Conservation (phyloP, 30 jellyfish, hydroid and myxozoan species). For the Mastigias papua region DNA sequence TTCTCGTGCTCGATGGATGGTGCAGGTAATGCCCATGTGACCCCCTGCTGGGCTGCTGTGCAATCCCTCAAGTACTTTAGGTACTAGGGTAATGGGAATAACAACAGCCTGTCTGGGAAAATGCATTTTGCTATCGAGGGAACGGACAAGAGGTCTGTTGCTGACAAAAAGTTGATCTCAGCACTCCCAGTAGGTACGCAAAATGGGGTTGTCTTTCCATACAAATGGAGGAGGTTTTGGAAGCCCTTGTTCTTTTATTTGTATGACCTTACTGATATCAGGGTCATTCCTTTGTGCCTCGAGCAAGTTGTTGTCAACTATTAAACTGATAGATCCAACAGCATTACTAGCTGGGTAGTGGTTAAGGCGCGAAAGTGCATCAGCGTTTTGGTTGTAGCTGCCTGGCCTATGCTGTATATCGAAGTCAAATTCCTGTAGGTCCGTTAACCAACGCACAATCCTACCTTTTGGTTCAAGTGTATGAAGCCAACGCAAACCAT, state of each 20-base stretch:
- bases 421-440: slow-evolving; percentile 57
- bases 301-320: not conserved
- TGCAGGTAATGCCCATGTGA: slow-evolving; percentile 57
- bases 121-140: not conserved
- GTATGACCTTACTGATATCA: not conserved
- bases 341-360: not conserved
- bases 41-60: slow-evolving; percentile 68
- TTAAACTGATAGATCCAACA: slow-evolving; percentile 5
- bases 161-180: slow-evolving; percentile 26
- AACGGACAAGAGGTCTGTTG: slow-evolving; percentile 36
- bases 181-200: slow-evolving; percentile 63
- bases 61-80: slow-evolving; percentile 40
- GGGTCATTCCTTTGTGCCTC: slow-evolving; percentile 40
- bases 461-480: slow-evolving; percentile 72
- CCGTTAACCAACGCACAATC: slow-evolving; percentile 74
- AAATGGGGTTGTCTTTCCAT: slow-evolving; percentile 22
- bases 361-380: slow-evolving; percentile 64
- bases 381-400: slow-evolving; percentile 59
- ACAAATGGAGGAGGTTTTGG: slow-evolving; percentile 54
- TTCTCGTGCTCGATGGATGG: slow-evolving; percentile 45
- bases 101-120: slow-evolving; percentile 50
- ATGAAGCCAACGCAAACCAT: slow-evolving; percentile 57
- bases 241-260: slow-evolving; percentile 6
- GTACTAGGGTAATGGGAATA: slow-evolving; percentile 27
- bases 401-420: slow-evolving; percentile 58